Evolutionary conservation across 2,888 invertebrate species (phyloP).

Genomic region (Colostygia pectinataria): DNA sequence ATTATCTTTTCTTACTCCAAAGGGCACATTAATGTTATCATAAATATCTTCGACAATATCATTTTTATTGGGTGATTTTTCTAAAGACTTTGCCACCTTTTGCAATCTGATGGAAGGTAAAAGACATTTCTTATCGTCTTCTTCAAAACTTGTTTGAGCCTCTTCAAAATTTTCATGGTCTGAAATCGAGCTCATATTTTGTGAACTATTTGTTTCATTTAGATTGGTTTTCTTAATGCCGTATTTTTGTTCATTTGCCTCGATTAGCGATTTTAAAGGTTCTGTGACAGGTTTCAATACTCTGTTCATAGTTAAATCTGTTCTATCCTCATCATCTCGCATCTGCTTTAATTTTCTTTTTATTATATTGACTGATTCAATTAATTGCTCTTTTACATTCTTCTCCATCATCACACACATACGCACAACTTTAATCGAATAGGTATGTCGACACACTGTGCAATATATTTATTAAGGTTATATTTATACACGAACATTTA

Average conservation of each 20-base stretch:
- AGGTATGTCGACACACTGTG: too few relatives aligned
- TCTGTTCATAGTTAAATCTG: neutral
- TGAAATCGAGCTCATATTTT: neutral
- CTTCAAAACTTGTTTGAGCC: neutral
- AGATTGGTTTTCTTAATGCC: too few relatives aligned
- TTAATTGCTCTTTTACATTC: neutral
- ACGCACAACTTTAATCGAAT: too few relatives aligned
- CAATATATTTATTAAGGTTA: neutral
- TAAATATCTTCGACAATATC: neutral
- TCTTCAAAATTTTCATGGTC: neutral
- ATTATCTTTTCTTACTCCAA: neutral
- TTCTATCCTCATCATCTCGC: neutral
- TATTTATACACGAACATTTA: neutral
- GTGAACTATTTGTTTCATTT: too few relatives aligned
- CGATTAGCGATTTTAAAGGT: neutral
- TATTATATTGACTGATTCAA: neutral
- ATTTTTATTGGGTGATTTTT: neutral
- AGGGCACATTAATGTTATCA: neutral
- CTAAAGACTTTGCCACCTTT: neutral
- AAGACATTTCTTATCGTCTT: neutral
- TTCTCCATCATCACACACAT: neutral
- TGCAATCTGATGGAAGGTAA: neutral
- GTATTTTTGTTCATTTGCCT: neutral
- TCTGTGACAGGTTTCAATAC: constrained; percentile 1
- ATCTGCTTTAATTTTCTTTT: neutral